Conservation (phyloP, 53 echinoderm and acorn worm genomes). For the Paelopatides confundens region DNA sequence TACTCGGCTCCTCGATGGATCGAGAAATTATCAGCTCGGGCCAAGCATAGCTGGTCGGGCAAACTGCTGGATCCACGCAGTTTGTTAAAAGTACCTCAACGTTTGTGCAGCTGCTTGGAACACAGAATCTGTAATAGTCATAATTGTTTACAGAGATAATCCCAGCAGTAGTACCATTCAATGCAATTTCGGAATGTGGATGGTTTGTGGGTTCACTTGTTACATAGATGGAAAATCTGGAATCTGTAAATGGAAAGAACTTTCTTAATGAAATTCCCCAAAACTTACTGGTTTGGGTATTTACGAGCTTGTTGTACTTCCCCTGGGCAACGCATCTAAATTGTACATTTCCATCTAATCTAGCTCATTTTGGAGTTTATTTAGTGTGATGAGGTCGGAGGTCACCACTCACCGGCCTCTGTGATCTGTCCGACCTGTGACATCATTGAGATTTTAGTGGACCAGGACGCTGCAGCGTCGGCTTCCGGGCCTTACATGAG, state of each 20-base stretch:
- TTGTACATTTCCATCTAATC: no score
- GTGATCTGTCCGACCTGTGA: no score
- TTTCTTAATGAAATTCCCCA: no score
- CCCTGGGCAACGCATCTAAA: no score
- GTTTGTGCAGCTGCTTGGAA: slow-evolving; percentile 66
- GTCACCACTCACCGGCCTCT: no score
- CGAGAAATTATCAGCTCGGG: slow-evolving; percentile 90
- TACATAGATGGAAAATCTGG: slow-evolving; percentile 65
- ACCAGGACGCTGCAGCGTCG: no score
- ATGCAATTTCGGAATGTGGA: slow-evolving; percentile 68
- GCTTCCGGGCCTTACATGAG: no score
- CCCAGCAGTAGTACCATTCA: neutral
- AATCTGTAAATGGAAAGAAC: slow-evolving; percentile 59
- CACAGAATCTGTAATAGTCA: slow-evolving; percentile 85
- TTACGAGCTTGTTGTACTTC: no score
- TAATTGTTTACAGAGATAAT: slow-evolving; percentile 53
- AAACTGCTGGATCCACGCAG: slow-evolving; percentile 71
- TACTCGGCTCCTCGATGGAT: slow-evolving; percentile 73
- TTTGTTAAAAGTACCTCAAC: slow-evolving; percentile 72
- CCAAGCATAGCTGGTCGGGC: slow-evolving; percentile 84
- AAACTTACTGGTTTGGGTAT: no score
- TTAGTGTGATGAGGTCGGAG: no score
- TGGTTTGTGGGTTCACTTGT: slow-evolving; percentile 64
- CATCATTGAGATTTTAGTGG: no score
- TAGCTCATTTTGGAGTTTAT: no score